phyloP scores from a whole-genome alignment of 2,888 invertebrate species.

The Terebella lapidaria region DNA sequence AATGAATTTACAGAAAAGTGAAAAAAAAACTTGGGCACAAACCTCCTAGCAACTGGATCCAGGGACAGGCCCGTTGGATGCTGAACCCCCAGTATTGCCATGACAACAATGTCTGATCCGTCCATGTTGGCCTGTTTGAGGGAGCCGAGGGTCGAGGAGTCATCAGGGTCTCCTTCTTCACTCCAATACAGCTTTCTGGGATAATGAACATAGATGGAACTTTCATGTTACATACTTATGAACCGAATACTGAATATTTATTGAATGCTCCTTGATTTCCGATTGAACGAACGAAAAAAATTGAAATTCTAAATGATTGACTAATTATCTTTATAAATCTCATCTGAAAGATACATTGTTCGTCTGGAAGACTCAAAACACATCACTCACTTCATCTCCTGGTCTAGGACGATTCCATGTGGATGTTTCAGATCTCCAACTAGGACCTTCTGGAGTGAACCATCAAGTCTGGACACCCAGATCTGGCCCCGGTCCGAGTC shows the following conservation, averaged over 20 bases:
- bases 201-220: neutral
- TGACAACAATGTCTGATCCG: conserved; percentile 1
- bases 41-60: neutral
- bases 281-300: no score
- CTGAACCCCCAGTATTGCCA: conserved; percentile 4
- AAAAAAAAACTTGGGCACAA: no score
- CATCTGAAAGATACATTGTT: no score
- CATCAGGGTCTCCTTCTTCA: conserved; percentile 4
- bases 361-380: no score
- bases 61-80: conserved; percentile 13
- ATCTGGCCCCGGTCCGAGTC: conserved; percentile 16
- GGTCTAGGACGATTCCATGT: conserved; percentile 17
- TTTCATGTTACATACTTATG: neutral
- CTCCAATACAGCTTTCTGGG: conserved; percentile 21
- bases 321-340: no score
- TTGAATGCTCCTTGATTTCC: no score
- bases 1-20: no score
- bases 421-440: conserved; percentile 8
- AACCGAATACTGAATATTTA: neutral
- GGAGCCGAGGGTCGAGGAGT: neutral
- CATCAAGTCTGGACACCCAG: conserved; percentile 19
- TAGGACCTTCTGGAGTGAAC: conserved; percentile 17
- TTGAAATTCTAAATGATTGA: no score
- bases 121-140: conserved; percentile 13
- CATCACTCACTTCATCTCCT: conserved; percentile 14